Base-by-base conservation (phyloP, 1,140 invertebrate genomes). In the Maconellicoccus hirsutus region DNA sequence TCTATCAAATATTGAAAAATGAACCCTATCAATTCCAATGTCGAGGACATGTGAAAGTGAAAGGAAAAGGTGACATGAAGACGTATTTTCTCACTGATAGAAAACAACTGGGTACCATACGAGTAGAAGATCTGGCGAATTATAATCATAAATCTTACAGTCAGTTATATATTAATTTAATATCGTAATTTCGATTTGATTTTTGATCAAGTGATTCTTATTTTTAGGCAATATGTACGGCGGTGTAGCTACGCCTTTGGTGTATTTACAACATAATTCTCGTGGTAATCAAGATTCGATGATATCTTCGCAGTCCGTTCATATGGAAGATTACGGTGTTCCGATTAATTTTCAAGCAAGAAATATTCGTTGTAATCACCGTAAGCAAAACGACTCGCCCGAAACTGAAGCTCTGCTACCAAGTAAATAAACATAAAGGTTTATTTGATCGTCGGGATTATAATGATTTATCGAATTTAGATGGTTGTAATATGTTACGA, bases 21-120 rank as follows among this genome's bases (percentile, higher is more conserved):
- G 83, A 87, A 79, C 85, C 87, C 0, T 91, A 90, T 76, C 86
- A 88, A 74, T 90, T 89, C 76, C 87, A 90, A 61, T 92, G 90
- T 76, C 82, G 93, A 66, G 92, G 92, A 6, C 89, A 88, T 74
- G 90, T 95, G 0, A 93, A 93, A 80, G 92, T 96, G 0, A 96
- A 96, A 80, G 92, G 93, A 1, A 96, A 95, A 80, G 93, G 93
- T 6, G 90, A 94, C 74, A 94, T 96, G 92, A 92, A 90, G 0
- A 95, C 93, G 0, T 95, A 94, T 79, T 94, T 95, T 77, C 81
- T 93, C 0, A 87, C 86, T 8, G 89, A 92, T 74, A 79, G 87
- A 74, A 84, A 84, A 75, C 82, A 84, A 76, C 82, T 83, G 33
- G 81, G 82, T 14, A 84, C 84, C 16, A 79, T 85, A 23, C 76